Base-by-base conservation (phyloP, 2,113 vertebrate genomes). In the pig (Sus scrofa) region DNA sequence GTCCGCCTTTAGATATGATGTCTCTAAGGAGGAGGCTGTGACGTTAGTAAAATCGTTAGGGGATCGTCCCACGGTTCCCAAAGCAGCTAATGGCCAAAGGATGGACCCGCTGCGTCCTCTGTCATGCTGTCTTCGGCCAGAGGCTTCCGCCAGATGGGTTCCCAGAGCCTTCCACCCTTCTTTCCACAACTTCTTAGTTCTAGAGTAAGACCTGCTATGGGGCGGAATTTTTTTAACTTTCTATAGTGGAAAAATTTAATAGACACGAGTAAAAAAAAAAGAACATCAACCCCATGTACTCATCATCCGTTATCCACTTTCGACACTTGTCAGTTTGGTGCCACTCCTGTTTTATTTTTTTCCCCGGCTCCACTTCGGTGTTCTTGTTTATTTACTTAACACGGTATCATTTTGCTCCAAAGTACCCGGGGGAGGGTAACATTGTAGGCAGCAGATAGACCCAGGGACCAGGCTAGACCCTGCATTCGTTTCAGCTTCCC, bases 21-120 rank as follows among this genome's bases (percentile, higher is more conserved):
- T 77, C 90, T 90, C 90, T 71, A 18, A 73, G 52, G 30, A 94
- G 75, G 75, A 90, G 39, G 39, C 81, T 44, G 81, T 63, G 88
- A 94, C 0, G 0, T 90, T 68, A 74, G 50, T 39, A 56, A 92
- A 87, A 39, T 73, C 70, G 58, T 77, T 67, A 44, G 1, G 15
- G 27, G 65, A 13, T 71, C 73, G 60, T 60, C 90, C 62, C 32
- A 73, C 44, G 30, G 52, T 96, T 91, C 78, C 85, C 91, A 85
- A 79, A 88, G 81, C 68, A 83, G 81, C 89, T 77, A 89, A 34
- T 56, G 73, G 37, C 90, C 50, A 58, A 67, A 96, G 44, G 4
- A 67, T 30, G 26, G 39, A 73, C 22, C 67, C 52, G 27, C 60
- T 70, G 26, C 2, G 3, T 68, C 68, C 27, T 89, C 70, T 32